Percentiles rank a stretch among this genome's conserved stretches.
Evolutionary conservation across 1,140 invertebrate genomes (phyloP).

Genomic region (Archivesica marissinica): DNA sequence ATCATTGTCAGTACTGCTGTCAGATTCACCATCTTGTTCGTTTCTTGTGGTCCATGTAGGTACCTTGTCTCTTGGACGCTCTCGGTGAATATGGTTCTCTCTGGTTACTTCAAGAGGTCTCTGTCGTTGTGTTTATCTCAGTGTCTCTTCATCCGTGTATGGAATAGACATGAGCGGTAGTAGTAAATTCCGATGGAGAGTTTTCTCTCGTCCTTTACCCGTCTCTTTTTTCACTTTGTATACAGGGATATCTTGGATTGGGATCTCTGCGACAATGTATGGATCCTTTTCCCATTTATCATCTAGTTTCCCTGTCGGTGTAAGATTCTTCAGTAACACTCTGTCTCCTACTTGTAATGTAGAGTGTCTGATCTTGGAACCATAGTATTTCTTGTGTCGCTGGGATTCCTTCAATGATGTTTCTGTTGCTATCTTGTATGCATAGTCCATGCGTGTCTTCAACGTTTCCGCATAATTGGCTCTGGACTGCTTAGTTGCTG

Average conservation of each 20-base stretch:
- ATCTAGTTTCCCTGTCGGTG: too few species aligned
- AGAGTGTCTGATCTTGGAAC: too few species aligned
- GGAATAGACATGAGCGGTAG: not conserved
- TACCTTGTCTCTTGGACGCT: not conserved
- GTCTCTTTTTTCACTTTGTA: not conserved
- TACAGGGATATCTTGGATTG: constrained; percentile 3
- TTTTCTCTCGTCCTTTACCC: not conserved
- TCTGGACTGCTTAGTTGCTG: too few species aligned
- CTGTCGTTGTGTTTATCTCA: not conserved
- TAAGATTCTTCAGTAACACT: too few species aligned
- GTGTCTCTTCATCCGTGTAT: not conserved
- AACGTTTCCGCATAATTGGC: too few species aligned
- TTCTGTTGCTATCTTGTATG: too few species aligned
- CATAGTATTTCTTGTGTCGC: too few species aligned
- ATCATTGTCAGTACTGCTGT: not conserved
- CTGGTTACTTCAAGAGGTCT: not conserved
- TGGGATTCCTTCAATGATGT: too few species aligned
- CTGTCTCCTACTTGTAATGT: too few species aligned
- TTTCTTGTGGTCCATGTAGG: not conserved
- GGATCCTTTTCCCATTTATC: too few species aligned
- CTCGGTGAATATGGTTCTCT: not conserved
- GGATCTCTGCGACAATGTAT: constrained; percentile 2
- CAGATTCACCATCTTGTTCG: not conserved
- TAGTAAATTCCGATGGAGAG: constrained; percentile 8
- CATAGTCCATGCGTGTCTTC: too few species aligned